These are phyloP conservation scores for Vulpes ferrilata DNA, from an alignment of 2,113 vertebrate species.

Conservation along the genomic window DNA sequence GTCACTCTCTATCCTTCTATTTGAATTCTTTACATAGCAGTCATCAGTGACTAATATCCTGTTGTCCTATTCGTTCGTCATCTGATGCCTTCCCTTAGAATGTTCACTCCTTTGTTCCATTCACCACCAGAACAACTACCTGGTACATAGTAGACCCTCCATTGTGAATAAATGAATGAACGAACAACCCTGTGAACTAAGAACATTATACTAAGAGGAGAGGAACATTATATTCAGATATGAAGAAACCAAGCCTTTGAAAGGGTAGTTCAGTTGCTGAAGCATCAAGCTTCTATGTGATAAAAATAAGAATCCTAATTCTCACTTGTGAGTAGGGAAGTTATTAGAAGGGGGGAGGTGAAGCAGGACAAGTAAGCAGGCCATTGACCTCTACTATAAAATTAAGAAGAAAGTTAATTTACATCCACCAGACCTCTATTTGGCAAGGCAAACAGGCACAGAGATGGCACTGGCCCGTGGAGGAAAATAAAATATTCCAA, in stretches of 20 bases:
- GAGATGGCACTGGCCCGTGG: neutral
- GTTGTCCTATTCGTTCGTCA: neutral
- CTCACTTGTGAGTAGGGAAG: neutral
- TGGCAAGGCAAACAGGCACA: slow-evolving; percentile 29
- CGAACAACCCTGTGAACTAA: slow-evolving; percentile 10
- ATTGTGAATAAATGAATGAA: neutral
- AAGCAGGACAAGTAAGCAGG: neutral
- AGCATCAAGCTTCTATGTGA: neutral
- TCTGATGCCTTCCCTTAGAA: neutral
- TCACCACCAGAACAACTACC: neutral
- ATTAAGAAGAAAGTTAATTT: slow-evolving; percentile 1
- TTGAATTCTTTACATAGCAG: neutral
- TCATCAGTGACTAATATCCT: neutral
- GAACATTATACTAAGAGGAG: neutral
- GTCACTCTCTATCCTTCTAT: neutral
- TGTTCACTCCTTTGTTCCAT: neutral
- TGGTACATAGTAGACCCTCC: neutral
- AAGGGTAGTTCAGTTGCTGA: neutral
- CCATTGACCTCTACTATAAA: neutral
- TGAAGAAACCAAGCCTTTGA: neutral
- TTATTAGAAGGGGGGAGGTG: neutral
- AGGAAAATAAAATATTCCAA: slow-evolving; percentile 5
- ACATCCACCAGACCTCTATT: neutral
- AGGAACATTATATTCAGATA: neutral
- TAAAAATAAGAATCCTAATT: slow-evolving; percentile 41